Conservation (phyloP, 1,140 invertebrate genomes). For the Drosophila subpulchrella region DNA sequence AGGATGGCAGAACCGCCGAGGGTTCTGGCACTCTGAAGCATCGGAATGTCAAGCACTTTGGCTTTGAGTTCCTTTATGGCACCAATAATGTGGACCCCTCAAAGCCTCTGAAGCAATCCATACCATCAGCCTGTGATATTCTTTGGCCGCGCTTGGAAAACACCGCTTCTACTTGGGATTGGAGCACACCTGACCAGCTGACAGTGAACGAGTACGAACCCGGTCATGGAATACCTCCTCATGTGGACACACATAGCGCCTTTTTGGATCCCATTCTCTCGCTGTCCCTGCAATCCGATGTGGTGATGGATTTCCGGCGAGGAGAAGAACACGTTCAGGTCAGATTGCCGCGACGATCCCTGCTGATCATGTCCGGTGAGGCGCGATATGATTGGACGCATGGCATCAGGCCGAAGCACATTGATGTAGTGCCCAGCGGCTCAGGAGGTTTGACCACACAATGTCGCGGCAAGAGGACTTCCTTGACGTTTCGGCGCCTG, state of each 20-base stretch:
- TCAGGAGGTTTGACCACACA: constrained; percentile 84
- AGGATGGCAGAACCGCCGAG: constrained; percentile 55
- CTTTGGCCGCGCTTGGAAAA: constrained; percentile 87
- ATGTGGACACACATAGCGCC: constrained; percentile 97
- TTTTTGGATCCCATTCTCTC: constrained; percentile 96
- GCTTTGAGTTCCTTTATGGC: constrained; percentile 96
- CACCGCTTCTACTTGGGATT: constrained; percentile 73
- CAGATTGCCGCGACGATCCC: constrained; percentile 90
- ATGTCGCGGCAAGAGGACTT: constrained; percentile 89
- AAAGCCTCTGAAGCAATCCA: constrained; percentile 87
- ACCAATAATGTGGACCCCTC: constrained; percentile 94
- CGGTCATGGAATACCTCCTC: constrained; percentile 97
- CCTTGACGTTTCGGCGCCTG: constrained; percentile 94
- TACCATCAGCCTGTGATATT: constrained; percentile 90
- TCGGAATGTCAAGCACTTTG: constrained; percentile 95
- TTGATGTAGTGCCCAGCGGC: constrained; percentile 87
- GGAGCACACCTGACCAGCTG: constrained; percentile 92
- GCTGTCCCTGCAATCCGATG: constrained; percentile 93
- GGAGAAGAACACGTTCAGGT: constrained; percentile 87
- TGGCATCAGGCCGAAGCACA: constrained; percentile 93
- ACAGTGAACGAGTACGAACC: constrained; percentile 96
- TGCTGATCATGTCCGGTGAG: constrained; percentile 94
- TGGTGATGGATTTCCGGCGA: constrained; percentile 95
- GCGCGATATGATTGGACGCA: constrained; percentile 93
- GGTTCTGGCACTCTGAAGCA: constrained; percentile 89